Base-by-base conservation (phyloP, 2,888 invertebrate genomes). In the Colostygia pectinataria region DNA sequence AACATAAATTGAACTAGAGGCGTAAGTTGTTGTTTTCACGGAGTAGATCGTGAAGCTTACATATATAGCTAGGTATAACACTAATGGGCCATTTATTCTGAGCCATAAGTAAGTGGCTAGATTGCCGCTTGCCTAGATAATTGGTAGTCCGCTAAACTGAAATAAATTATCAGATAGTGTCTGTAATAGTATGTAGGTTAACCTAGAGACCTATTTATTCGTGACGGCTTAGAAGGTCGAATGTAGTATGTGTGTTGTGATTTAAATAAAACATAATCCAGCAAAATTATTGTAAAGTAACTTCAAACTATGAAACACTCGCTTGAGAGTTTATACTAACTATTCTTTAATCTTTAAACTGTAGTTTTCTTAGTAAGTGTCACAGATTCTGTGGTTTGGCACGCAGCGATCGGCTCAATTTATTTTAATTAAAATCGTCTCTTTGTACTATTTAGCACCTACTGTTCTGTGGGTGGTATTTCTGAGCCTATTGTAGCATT, bases 401-500 rank as follows among this genome's bases (percentile, higher is more conserved):
- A 14, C 27, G 39, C 46, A 36, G 47, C 29, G 47, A 41, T 47
- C 38, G 20, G 53, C 49, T n/a, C 53, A 49, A 66, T 64, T 56
- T 61, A 61, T 63, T 66, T 57, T 63, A 61, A 64, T 63, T 63
- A 58, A 58, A 61, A 57, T 48, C 41, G 28, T 39, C 32, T 39
- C 20, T 53, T 46, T 45, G 20, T 41, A 38, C 37, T 46, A 38
- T 45, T 45, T 47, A n/a, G 36, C 36, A 28, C 12, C 15, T 27
- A 18, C 29, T 23, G 13, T 29, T 31, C 23, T 42, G 47, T 59
- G 55, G 57, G 57, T 59, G 57, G 59, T 23, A 44, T 34, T n/a
- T 34, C 36, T 23, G 20, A 15, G 40, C 2, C 18, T 36, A 47
- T 31, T 41, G 28, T 47, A 28, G 33, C 44, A 31, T 18, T 24